Evolutionary conservation across 1,140 invertebrate genomes (phyloP).

Genomic region (Zaprionus ghesquierei): DNA sequence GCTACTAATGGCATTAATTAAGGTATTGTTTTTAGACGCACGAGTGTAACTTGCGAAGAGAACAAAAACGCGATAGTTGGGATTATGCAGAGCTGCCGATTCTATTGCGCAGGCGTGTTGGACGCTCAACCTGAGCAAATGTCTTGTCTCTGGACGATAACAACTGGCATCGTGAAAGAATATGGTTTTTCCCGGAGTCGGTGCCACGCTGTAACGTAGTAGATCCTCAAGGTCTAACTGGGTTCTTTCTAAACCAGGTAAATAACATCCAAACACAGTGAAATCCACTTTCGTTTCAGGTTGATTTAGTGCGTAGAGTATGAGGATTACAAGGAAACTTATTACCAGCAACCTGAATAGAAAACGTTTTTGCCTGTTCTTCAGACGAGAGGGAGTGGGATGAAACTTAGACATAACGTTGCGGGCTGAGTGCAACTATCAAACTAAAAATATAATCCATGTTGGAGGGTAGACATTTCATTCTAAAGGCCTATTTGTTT

Average conservation of each 20-base stretch:
- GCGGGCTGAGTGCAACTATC: background rate
- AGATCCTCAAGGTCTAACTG: constrained; percentile 50
- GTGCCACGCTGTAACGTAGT: constrained; percentile 45
- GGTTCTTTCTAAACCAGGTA: background rate
- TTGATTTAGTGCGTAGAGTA: background rate
- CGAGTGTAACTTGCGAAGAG: constrained; percentile 84
- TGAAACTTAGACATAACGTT: background rate
- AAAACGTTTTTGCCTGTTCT: background rate
- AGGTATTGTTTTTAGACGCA: constrained; percentile 39
- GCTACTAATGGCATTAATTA: constrained; percentile 81
- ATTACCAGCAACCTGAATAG: background rate
- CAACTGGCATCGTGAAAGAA: constrained; percentile 86
- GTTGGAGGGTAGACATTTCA: too few relatives aligned
- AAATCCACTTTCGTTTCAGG: background rate
- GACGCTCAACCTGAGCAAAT: constrained; percentile 75
- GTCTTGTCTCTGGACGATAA: background rate
- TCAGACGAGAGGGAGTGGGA: background rate
- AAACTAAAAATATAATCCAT: background rate
- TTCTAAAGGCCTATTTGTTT: too few relatives aligned
- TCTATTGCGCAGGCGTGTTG: constrained; percentile 88
- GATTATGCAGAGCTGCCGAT: constrained; percentile 86
- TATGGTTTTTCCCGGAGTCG: constrained; percentile 83
- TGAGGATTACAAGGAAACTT: background rate
- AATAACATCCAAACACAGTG: background rate
- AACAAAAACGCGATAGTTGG: constrained; percentile 84